These are phyloP conservation scores for Hypercompe scribonia DNA, from an alignment of 2,888 invertebrate genomes.

Conservation along the genomic window DNA sequence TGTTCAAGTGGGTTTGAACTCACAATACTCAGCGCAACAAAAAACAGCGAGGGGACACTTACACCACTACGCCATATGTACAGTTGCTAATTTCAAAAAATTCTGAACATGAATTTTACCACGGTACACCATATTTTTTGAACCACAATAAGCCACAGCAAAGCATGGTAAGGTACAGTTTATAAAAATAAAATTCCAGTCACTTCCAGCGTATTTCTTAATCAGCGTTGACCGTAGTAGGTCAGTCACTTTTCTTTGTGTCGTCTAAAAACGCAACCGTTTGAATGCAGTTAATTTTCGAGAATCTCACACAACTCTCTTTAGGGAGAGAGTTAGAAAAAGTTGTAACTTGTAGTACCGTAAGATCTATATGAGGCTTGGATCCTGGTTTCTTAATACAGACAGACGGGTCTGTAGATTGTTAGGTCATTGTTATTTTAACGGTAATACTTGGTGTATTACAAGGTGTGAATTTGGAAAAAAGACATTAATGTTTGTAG, in stretches of 20 bases:
- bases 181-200: background rate
- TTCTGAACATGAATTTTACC: too few species aligned
- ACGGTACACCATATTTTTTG: too few species aligned
- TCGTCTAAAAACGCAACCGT: slow-evolving; percentile 41
- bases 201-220: slow-evolving; percentile 12
- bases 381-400: slow-evolving; percentile 35
- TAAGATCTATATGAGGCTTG: slow-evolving; percentile 45
- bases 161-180: too few species aligned
- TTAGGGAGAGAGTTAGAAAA: slow-evolving; percentile 55
- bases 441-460: background rate
- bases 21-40: too few species aligned
- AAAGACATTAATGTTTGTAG: too few species aligned
- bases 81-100: too few species aligned
- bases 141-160: too few species aligned
- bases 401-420: slow-evolving; percentile 14
- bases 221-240: slow-evolving; percentile 24
- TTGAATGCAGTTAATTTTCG: slow-evolving; percentile 58
- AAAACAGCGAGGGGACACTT: too few species aligned
- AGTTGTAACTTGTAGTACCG: slow-evolving; percentile 44
- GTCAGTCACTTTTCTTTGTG: slow-evolving; percentile 40
- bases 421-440: slow-evolving; percentile 7
- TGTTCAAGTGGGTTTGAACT: too few species aligned
- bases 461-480: background rate
- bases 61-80: too few species aligned
- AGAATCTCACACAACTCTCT: slow-evolving; percentile 51